These are phyloP conservation scores for Neuroscelio doddi DNA, from an alignment of 2,888 invertebrate genomes.

Conservation along the genomic window DNA sequence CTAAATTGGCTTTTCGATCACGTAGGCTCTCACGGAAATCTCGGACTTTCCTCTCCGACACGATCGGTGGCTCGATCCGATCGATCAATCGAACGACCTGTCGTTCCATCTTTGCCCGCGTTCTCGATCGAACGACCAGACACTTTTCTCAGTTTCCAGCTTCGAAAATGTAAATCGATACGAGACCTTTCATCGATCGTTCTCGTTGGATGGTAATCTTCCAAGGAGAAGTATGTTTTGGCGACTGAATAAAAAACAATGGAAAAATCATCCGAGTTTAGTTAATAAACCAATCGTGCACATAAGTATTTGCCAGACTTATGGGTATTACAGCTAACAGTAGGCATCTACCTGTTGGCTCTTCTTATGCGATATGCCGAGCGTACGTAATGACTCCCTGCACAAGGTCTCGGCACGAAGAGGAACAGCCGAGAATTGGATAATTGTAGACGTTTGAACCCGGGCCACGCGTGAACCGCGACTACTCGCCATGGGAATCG, in stretches of 20 bases:
- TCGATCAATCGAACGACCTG: conserved; percentile 38
- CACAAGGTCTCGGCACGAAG: too few species aligned
- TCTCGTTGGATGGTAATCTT: too few species aligned
- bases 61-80: conserved; percentile 22
- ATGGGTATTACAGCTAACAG: conserved; percentile 41
- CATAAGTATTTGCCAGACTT: conserved; percentile 36
- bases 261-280: too few species aligned
- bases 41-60: conserved; percentile 47
- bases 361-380: conserved; percentile 20
- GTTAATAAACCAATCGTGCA: too few species aligned
- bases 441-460: conserved; percentile 56
- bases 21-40: conserved; percentile 65
- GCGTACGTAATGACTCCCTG: conserved; percentile 34
- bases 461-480: conserved; percentile 48
- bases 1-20: conserved; percentile 65
- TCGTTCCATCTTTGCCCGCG: conserved; percentile 29
- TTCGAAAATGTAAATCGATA: too few species aligned
- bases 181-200: too few species aligned
- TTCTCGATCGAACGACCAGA: not conserved
- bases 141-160: conserved; percentile 42
- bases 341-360: conserved; percentile 35
- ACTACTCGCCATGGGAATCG: conserved; percentile 47
- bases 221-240: too few species aligned
- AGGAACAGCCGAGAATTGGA: conserved; percentile 49
- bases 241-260: too few species aligned